phyloP scores from a whole-genome alignment of 2,113 vertebrate genomes.

The Sceloporus tristichus region DNA sequence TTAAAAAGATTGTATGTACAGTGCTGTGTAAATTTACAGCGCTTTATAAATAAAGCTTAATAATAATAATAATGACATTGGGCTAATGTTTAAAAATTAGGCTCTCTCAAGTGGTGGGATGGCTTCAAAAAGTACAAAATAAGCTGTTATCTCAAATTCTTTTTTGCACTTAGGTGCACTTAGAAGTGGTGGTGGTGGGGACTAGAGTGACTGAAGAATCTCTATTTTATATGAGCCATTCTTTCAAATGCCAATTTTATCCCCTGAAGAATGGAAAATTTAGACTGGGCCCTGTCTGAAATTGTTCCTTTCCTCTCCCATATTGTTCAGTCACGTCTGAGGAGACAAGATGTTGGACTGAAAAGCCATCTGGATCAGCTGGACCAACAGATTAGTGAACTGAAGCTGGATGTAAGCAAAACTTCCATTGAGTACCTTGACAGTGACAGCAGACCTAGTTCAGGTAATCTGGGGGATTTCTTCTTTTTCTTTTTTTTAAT shows the following conservation, averaged over 20 bases:
- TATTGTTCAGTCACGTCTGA: constrained; percentile 82
- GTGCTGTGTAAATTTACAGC: too few relatives aligned
- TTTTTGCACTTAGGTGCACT: too few relatives aligned
- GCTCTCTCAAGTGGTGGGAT: too few relatives aligned
- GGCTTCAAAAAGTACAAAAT: too few relatives aligned
- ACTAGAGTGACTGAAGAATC: not conserved
- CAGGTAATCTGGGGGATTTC: constrained; percentile 78
- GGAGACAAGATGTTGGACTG: constrained; percentile 88
- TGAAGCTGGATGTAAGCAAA: constrained; percentile 88
- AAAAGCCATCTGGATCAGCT: constrained; percentile 92
- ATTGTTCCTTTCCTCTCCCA: constrained; percentile 28
- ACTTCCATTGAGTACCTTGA: constrained; percentile 86
- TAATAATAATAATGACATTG: too few relatives aligned
- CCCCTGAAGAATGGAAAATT: constrained; percentile 3
- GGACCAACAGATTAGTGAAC: constrained; percentile 90
- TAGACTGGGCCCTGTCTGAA: constrained; percentile 34
- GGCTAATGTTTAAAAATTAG: too few relatives aligned
- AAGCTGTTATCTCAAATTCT: too few relatives aligned
- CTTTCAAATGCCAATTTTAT: not conserved
- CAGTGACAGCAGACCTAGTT: constrained; percentile 95
- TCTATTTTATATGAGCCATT: not conserved
- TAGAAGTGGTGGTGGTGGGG: too few relatives aligned
- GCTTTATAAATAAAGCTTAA: too few relatives aligned
- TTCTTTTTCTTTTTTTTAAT: not conserved
- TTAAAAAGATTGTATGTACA: too few relatives aligned